These are phyloP conservation scores for Uloborus diversus DNA, from an alignment of 1,140 invertebrate genomes.

Conservation along the genomic window DNA sequence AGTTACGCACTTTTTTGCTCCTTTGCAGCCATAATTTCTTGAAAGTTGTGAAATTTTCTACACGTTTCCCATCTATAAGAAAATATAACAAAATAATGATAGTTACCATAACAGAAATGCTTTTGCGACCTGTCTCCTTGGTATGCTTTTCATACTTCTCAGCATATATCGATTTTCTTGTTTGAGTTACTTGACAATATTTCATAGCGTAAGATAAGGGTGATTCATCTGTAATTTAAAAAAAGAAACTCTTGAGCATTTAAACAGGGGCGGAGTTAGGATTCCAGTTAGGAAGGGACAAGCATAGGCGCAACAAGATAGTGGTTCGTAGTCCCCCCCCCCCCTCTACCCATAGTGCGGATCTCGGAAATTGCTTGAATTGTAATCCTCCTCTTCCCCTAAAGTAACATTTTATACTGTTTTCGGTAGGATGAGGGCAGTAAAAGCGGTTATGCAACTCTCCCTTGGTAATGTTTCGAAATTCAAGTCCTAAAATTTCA, in stretches of 20 bases:
- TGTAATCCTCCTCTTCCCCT: too few relatives aligned
- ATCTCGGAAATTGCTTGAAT: background rate
- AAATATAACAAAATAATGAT: background rate
- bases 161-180: background rate
- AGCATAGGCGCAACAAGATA: too few relatives aligned
- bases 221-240: background rate
- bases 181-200: constrained; percentile 1
- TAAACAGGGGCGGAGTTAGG: background rate
- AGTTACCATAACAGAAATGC: background rate
- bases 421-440: too few relatives aligned
- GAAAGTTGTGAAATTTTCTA: background rate
- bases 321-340: too few relatives aligned
- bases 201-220: background rate
- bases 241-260: background rate
- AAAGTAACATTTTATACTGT: too few relatives aligned
- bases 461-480: too few relatives aligned
- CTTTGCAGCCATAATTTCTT: too few relatives aligned
- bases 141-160: background rate
- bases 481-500: too few relatives aligned
- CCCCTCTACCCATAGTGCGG: background rate
- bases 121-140: background rate
- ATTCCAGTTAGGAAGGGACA: background rate
- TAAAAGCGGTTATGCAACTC: too few relatives aligned
- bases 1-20: too few relatives aligned
- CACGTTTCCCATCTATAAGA: background rate